Percentiles rank a stretch among this genome's conserved stretches.
Evolutionary conservation across 2,113 vertebrate species (phyloP).

Genomic region (Dromaius novaehollandiae): DNA sequence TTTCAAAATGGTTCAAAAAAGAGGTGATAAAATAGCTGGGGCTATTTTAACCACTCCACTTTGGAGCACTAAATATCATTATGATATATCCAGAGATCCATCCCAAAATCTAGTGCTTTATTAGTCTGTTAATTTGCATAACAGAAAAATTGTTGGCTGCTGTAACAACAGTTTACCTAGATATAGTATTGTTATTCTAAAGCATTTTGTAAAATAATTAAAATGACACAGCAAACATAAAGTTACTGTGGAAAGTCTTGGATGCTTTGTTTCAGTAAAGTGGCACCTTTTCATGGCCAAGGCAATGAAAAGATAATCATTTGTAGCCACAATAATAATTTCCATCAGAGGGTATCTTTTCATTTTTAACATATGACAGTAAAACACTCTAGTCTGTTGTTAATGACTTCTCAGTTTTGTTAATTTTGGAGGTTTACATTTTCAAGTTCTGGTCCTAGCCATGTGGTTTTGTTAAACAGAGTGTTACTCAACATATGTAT

Average conservation of each 20-base stretch:
- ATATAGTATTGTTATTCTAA: not conserved
- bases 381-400: not conserved
- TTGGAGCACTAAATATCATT: fast-evolving
- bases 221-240: not conserved
- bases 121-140: not conserved
- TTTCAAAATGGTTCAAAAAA: not conserved
- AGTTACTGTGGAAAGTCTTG: not conserved
- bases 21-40: not conserved
- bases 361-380: not conserved
- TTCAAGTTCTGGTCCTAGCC: fast-evolving
- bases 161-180: not conserved
- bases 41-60: not conserved
- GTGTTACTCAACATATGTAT: fast-evolving
- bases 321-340: not conserved
- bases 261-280: not conserved
- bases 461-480: not conserved
- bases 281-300: fast-evolving
- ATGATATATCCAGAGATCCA: not conserved
- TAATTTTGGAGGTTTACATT: not conserved
- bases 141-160: not conserved
- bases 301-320: not conserved
- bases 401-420: not conserved
- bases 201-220: not conserved
- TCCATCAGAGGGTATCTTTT: not conserved
- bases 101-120: not conserved